Evolutionary conservation across 2,797 vertebrate species (phyloP).

Genomic region (Choloepus didactylus): DNA sequence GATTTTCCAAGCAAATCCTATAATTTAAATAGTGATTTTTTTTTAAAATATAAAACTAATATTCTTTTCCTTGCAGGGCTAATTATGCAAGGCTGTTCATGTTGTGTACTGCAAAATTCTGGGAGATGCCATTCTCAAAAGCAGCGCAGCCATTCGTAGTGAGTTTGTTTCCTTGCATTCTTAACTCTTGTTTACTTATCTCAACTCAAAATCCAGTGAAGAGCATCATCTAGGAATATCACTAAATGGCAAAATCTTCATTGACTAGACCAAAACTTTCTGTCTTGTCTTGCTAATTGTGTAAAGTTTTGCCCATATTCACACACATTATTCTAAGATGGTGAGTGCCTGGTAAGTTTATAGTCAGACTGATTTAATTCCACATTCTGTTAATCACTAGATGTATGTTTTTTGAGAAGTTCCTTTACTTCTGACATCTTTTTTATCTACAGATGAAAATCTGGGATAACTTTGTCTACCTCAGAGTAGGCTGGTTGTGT

Average conservation of each 20-base stretch:
- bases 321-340: neutral
- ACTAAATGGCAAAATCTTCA: neutral
- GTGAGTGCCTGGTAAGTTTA: neutral
- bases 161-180: neutral
- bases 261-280: slow-evolving; percentile 30
- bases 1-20: slow-evolving; percentile 25
- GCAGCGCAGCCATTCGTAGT: neutral
- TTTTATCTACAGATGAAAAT: neutral
- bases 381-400: neutral
- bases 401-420: neutral
- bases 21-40: neutral
- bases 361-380: slow-evolving; percentile 19
- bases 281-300: slow-evolving; percentile 17
- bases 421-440: neutral
- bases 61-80: neutral
- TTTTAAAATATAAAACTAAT: neutral
- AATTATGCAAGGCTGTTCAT: neutral
- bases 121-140: slow-evolving; percentile 18
- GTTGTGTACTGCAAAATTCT: neutral
- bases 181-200: slow-evolving; percentile 46
- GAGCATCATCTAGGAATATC: neutral
- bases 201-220: slow-evolving; percentile 40
- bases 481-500: neutral
- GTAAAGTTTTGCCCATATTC: neutral
- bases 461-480: neutral